phyloP scores from a whole-genome alignment of 2,888 invertebrate genomes.

The Callinectes sapidus region DNA sequence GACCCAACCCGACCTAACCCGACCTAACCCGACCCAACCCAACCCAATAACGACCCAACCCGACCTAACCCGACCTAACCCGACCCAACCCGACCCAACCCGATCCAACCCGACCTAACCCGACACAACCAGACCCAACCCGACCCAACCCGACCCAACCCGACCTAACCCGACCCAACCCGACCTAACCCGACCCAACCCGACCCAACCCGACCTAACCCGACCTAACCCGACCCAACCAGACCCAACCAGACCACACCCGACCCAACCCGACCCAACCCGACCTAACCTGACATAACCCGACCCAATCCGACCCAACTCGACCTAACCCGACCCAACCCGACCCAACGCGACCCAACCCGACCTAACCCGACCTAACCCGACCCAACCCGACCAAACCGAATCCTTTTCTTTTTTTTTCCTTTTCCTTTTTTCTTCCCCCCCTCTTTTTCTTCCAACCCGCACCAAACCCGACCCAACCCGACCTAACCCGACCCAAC shows the following conservation, averaged over 20 bases:
- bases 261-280: conserved; percentile 6
- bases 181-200: conserved; percentile 26
- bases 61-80: no score
- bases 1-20: no score
- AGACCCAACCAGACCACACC: conserved; percentile 10
- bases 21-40: no score
- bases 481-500: background rate
- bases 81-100: no score
- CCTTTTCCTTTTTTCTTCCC: no score
- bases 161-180: conserved; percentile 37
- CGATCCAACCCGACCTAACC: no score
- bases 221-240: conserved; percentile 24
- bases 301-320: conserved; percentile 4
- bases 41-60: no score
- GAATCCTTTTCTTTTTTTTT: no score
- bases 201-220: conserved; percentile 7
- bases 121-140: no score
- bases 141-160: background rate
- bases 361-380: background rate
- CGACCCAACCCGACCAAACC: background rate
- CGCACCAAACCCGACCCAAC: background rate
- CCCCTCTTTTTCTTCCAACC: no score
- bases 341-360: background rate
- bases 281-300: conserved; percentile 25
- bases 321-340: background rate